A percentile compares a stretch with the other conserved stretches of the same genome.
These are phyloP conservation scores for Aurelia coerulea DNA, from an alignment of 30 jellyfish, hydroid and myxozoan genomes.

Conservation along the genomic window DNA sequence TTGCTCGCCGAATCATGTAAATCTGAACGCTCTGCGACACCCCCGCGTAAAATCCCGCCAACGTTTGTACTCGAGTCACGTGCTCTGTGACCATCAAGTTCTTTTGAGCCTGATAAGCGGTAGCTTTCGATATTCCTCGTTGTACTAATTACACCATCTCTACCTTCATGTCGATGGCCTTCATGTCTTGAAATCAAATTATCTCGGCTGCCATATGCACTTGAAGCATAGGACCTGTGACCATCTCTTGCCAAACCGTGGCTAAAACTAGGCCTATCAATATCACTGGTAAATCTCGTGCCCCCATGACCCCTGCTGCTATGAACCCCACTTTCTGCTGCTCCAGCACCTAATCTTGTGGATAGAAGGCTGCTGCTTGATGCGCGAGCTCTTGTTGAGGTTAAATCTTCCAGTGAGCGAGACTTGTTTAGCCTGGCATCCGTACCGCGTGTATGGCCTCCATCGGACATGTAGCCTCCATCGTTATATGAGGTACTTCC, in stretches of 20 bases:
- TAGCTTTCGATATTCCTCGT: background rate
- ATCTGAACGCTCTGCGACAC: background rate
- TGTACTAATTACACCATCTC: constrained; percentile 17
- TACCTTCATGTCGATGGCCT: background rate
- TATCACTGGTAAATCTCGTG: constrained; percentile 1
- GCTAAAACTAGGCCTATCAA: constrained; percentile 14
- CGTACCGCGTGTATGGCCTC: constrained; percentile 31
- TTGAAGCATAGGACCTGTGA: constrained; percentile 11
- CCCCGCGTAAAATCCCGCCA: constrained; percentile 20
- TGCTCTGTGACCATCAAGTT: constrained; percentile 11
- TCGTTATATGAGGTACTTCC: constrained; percentile 44
- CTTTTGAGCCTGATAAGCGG: constrained; percentile 44
- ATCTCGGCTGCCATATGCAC: constrained; percentile 49
- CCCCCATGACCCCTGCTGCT: constrained; percentile 18
- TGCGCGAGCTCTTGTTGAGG: constrained; percentile 34
- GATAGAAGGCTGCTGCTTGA: background rate
- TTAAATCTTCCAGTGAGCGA: constrained; percentile 65
- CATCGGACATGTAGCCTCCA: constrained; percentile 68
- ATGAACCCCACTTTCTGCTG: constrained; percentile 22
- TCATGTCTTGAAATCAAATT: constrained; percentile 33
- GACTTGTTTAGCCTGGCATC: constrained; percentile 47
- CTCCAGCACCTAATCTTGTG: constrained; percentile 6
- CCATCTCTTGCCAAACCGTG: constrained; percentile 4
- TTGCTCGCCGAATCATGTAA: background rate
- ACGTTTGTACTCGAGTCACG: constrained; percentile 28